Base-by-base conservation (phyloP, 2,113 vertebrate genomes). In the Delphinapterus leucas region DNA sequence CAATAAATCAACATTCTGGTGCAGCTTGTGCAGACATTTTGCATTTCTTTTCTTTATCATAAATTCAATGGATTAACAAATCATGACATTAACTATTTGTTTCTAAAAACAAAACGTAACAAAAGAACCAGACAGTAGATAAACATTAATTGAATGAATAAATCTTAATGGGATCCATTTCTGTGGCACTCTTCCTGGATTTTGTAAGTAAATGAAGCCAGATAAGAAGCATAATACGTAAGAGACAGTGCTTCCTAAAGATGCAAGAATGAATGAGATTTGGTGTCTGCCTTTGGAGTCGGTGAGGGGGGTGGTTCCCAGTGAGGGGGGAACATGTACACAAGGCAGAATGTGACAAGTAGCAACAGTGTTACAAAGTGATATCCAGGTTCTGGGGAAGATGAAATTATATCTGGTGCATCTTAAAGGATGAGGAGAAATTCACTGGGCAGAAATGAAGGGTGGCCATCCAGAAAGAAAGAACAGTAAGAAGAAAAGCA, bases 31-130 rank as follows among this genome's bases (percentile, higher is more conserved):
- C 53, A 67, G 89, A 86, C 26, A 96, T 92, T 97, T 97, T 95
- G 85, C 65, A 65, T 88, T 95, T 28, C 9, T 8, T 81, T 92
- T 90, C 88, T 97, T 97, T 92, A 58, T 79, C 44, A 55, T 88
- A 88, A 97, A 91, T 95, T 89, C 89, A 95, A 55, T 61, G 33
- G 17, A 65, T 89, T 95, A 74, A 79, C 93, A 93, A 94, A 95
- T 93, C 60, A 77, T 44, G 61, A 28, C 73, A 93, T 89, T 83
- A 53, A 83, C 83, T 73, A 76, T 76, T 84, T 84, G 36, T 79
- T 97, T 90, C 63, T 79, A 41, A 55, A 88, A 88, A 82, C 73
- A 87, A 95, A 95, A 71, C 41, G 3, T 81, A 95, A 91, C 68
- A 79, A 86, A 92, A 68, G 87, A 94, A 38, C 6, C 25, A 93